Evolutionary conservation across 2,113 vertebrate genomes (phyloP).

Genomic region (Anolis carolinensis): DNA sequence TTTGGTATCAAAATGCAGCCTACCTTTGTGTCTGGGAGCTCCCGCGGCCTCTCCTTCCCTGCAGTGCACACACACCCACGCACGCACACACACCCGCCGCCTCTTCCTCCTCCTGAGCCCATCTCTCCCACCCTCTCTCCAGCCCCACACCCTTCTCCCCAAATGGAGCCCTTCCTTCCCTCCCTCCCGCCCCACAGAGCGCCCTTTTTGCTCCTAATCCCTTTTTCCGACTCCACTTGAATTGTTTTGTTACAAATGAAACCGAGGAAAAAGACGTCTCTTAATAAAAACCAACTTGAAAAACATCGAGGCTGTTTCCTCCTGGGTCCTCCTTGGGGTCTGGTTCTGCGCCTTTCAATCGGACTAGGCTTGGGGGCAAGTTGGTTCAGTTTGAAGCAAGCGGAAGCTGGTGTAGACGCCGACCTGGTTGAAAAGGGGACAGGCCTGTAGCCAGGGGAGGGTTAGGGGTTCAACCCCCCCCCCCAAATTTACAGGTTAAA

Average conservation of each 20-base stretch:
- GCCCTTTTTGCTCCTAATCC: no score
- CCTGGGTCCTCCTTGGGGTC: no score
- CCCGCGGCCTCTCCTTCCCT: constrained; percentile 35
- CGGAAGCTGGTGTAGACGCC: not conserved
- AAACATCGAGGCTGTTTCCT: not conserved
- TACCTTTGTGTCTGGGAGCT: constrained; percentile 35
- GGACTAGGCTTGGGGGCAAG: not conserved
- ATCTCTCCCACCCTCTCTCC: not conserved
- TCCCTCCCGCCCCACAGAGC: constrained; percentile 1
- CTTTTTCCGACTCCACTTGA: constrained; percentile 61
- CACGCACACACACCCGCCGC: no score
- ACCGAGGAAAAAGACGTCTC: constrained; percentile 57
- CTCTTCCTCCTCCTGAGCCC: not conserved
- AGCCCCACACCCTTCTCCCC: not conserved
- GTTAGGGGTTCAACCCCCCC: no score
- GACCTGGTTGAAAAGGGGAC: no score
- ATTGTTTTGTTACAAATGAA: constrained; percentile 52
- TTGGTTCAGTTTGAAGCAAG: not conserved
- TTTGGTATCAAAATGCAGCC: not conserved
- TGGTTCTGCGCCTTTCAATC: not conserved
- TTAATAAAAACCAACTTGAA: constrained; percentile 55
- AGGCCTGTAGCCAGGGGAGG: no score
- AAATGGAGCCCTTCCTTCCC: not conserved
- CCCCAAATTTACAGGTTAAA: no score
- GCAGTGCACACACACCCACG: no score